These are phyloP conservation scores for Pegoplata infirma DNA, from an alignment of 2,888 invertebrate species.

Conservation along the genomic window DNA sequence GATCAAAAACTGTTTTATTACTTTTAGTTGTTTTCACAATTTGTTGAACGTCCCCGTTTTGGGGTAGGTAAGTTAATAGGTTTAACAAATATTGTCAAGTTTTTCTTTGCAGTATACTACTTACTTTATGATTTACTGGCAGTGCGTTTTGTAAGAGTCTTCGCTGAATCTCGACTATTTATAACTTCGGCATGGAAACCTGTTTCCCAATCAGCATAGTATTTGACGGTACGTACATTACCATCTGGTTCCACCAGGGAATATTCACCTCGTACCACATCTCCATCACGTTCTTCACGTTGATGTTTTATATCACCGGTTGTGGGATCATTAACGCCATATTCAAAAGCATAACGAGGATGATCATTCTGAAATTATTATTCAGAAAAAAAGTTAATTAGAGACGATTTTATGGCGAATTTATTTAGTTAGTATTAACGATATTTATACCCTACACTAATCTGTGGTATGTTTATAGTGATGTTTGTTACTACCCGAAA, in stretches of 20 bases:
- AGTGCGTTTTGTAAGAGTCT: slow-evolving; percentile 74
- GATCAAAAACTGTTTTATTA: background rate
- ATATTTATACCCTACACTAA: too few relatives aligned
- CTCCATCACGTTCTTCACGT: slow-evolving; percentile 85
- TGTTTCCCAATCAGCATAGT: slow-evolving; percentile 88
- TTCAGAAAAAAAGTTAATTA: too few relatives aligned
- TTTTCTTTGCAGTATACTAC: slow-evolving; percentile 59
- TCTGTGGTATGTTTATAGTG: too few relatives aligned
- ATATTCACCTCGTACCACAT: slow-evolving; percentile 85
- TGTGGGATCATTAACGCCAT: slow-evolving; percentile 85
- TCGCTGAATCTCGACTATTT: slow-evolving; percentile 81
- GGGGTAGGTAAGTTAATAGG: too few relatives aligned
- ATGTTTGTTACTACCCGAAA: too few relatives aligned
- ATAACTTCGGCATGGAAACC: slow-evolving; percentile 87
- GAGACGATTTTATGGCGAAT: too few relatives aligned
- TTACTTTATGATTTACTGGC: slow-evolving; percentile 68
- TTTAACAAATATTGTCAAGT: background rate
- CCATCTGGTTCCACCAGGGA: slow-evolving; percentile 86
- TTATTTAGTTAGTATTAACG: too few relatives aligned
- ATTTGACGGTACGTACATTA: slow-evolving; percentile 86
- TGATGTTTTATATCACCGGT: slow-evolving; percentile 87
- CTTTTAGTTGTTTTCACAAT: background rate
- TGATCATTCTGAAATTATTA: slow-evolving; percentile 80
- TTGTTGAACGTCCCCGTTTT: background rate
- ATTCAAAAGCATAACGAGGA: slow-evolving; percentile 86